Evolutionary conservation across 2,113 vertebrate genomes (phyloP).

Genomic region (Glaucomys volans): DNA sequence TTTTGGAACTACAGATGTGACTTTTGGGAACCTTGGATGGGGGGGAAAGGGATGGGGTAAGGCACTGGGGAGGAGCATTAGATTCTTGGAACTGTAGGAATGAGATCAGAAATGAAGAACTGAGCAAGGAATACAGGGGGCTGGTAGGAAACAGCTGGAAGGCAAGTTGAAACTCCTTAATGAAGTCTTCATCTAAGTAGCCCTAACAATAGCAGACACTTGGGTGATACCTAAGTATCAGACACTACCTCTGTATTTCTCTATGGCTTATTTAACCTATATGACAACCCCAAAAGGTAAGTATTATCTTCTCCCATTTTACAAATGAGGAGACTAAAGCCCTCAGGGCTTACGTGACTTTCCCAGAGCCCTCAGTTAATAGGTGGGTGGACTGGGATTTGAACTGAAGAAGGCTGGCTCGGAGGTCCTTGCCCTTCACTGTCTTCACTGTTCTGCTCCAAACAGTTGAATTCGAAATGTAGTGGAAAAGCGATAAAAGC

Average conservation of each 20-base stretch:
- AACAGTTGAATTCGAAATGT: not conserved
- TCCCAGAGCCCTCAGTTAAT: not conserved
- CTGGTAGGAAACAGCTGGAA: not conserved
- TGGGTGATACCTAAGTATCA: not conserved
- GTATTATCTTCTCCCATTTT: not conserved
- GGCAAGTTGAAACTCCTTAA: not conserved
- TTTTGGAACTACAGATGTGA: not conserved
- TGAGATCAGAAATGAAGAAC: not conserved
- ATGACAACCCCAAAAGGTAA: not conserved
- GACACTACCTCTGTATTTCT: not conserved
- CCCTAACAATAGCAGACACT: not conserved
- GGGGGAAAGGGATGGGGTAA: not conserved
- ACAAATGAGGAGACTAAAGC: not conserved
- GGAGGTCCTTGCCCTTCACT: not conserved
- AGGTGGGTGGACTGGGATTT: not conserved
- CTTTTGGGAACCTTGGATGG: not conserved
- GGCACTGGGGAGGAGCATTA: not conserved
- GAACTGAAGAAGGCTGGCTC: not conserved
- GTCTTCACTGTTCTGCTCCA: not conserved
- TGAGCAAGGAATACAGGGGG: not conserved
- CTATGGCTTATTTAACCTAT: not conserved
- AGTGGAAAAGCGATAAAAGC: conserved; percentile 56
- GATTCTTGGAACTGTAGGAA: not conserved
- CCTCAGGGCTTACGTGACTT: not conserved
- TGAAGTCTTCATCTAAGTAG: not conserved